A percentile compares a stretch with the other conserved stretches of the same genome.
Evolutionary conservation across 2,797 vertebrate species (phyloP).

Genomic region (Saguinus oedipus): DNA sequence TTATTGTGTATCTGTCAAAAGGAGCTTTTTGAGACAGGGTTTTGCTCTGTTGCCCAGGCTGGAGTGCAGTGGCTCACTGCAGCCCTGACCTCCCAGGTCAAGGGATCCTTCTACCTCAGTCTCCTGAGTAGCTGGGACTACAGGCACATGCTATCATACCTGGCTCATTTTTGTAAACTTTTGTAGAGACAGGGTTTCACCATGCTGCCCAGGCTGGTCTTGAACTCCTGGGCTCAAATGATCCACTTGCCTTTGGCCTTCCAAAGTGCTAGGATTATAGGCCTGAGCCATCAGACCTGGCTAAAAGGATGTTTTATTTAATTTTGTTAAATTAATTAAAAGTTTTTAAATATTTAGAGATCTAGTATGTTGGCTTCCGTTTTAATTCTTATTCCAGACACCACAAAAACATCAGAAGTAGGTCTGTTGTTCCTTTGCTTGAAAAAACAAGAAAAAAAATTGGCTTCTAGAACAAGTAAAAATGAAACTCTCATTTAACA

Average conservation of each 20-base stretch:
- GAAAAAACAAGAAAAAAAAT: neutral
- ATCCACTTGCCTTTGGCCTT: neutral
- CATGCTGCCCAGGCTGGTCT: neutral
- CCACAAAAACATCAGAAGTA: neutral
- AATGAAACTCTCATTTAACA: neutral
- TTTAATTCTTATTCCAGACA: neutral
- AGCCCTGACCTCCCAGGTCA: neutral
- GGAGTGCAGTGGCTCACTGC: neutral
- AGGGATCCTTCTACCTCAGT: neutral
- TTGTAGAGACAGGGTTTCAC: neutral
- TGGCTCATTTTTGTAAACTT: neutral
- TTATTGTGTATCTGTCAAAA: neutral
- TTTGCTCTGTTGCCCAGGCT: neutral
- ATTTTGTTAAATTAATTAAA: neutral
- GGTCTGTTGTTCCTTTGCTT: neutral
- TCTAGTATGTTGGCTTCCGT: neutral
- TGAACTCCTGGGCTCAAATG: neutral
- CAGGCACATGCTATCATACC: neutral
- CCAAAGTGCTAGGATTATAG: neutral
- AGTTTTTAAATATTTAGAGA: neutral
- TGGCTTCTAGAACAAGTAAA: neutral
- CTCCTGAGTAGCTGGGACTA: neutral
- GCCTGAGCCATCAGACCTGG: neutral
- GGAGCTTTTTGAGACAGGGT: neutral
- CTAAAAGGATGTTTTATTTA: neutral